Evolutionary conservation across 2,888 invertebrate species (phyloP), one percentile per base, ranked within the genome.

Genomic region (Drosophila bunnanda): DNA sequence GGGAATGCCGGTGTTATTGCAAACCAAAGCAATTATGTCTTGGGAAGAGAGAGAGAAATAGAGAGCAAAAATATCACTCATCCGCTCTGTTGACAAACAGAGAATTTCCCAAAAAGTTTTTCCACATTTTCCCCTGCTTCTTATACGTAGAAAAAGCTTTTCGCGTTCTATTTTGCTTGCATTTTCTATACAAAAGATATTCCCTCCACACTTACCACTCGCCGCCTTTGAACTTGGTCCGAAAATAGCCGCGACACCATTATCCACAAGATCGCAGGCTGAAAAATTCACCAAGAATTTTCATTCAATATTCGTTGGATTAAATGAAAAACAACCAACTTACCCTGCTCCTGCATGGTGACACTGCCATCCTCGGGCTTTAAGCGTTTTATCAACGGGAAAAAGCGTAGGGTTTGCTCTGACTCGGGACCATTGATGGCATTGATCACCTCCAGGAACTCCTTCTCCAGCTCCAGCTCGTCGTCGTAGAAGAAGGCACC

Each of bases 241-340:
- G 87, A 96, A 96, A 90, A 97, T 94, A 78, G 96, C 96, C 12
- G 95, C 94, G 59, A 96, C 95, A 41, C 96, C 96, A 61, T 90
- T 89, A 68, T 89, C 92, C 79, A 95, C 93, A 73, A 96, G 92
- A 74, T 94, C 93, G 90, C 96, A 96, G 0, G 95, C 96, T 96
- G 92, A 61, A 91, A 91, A 78, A 41, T 20, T 7, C 4, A 41
- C 48, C 34, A 9, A 60, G 28, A 41, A 44, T 12, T 12, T 25
- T 25, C 22, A 34, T 38, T 52, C n/a, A 38, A 32, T 44, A 28
- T n/a, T 28, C 9, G 13, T 6, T 20, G 22, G 15, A 25, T 44
- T 8, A 20, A 8, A 28, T 10, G 15, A 20, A 38, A 43, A 15
- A 1, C 7, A 4, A 38, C 2, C 20, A 17, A 38, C 52, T 17